Base-by-base conservation (phyloP, 1,140 invertebrate species). In the Muscidifurax raptorellus region DNA sequence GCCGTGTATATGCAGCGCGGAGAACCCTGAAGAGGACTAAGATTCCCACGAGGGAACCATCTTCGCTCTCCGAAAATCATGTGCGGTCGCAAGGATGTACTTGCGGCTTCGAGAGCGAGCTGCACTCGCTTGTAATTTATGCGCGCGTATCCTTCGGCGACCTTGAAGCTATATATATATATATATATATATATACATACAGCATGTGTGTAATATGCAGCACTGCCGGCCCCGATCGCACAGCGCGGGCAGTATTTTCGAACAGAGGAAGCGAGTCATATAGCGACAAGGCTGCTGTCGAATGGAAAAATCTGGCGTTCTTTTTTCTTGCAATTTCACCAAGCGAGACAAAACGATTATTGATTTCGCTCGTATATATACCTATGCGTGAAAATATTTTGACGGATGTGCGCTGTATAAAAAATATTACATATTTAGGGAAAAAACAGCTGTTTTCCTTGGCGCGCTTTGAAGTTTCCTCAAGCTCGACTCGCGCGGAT, bases 141-240 rank as follows among this genome's bases (percentile, higher is more conserved):
- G 82, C 76, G 75, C 76, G 74, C 9, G 64, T 78, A 83, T 83
- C 66, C 76, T 71, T 79, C 27, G 76, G 13, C 75, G 74, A 72
- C 75, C 82, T 83, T 83, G 66, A 40, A 15, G 2, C 72, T 40
- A 7, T n/a, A 32, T 28, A 28, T 30, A n/a, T 75, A 32, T 44
- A 59, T 59, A 59, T 15, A 47, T 15, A 13, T 52, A 52, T 18
- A 52, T 15, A 18, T 1, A 4, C 5, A n/a, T n/a, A n/a, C n/a
- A n/a, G n/a, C n/a, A n/a, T n/a, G 52, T 22, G 52, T 59, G 15
- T 18, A 59, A n/a, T 59, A 59, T 59, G 71, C 52, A 32, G 28
- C 36, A 18, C 79, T 4, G 79, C 69, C 15, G 67, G 67, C 30
- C 30, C 47, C 71, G 36, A n/a, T 74, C 32, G 22, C 22, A 0